Conservation (phyloP, 1,140 invertebrate species). For the Zeugodacus cucurbitae region DNA sequence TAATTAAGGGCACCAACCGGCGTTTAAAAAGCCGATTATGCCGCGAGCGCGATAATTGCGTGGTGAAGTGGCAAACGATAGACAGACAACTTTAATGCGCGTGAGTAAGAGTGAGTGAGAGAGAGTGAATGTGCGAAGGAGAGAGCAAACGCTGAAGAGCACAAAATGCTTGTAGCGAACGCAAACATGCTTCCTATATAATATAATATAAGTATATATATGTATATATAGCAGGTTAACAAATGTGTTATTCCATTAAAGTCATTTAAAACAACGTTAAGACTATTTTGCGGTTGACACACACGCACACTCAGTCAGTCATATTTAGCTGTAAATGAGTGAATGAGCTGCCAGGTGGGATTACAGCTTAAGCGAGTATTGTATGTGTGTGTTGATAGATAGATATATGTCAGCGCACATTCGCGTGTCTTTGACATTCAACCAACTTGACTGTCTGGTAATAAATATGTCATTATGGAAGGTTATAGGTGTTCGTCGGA, state of each 20-base stretch:
- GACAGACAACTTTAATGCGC: background rate
- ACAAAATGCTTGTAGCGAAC: background rate
- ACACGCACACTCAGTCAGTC: background rate
- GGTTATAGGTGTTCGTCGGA: background rate
- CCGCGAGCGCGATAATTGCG: constrained; percentile 12
- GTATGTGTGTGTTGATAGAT: background rate
- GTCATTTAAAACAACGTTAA: constrained; percentile 9
- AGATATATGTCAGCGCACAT: background rate
- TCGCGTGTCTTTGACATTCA: background rate
- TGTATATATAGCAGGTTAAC: background rate
- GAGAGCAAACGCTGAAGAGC: background rate
- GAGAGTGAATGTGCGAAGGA: background rate
- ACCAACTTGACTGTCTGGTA: background rate
- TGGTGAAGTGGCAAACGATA: background rate
- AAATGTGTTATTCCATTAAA: background rate
- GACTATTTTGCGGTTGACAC: constrained; percentile 12
- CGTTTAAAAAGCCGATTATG: background rate
- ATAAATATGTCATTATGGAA: constrained; percentile 2
- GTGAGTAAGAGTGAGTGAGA: background rate
- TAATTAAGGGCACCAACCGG: background rate
- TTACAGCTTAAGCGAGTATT: background rate
- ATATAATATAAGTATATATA: too few species aligned
- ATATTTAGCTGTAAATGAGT: background rate
- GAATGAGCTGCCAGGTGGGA: background rate
- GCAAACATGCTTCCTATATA: too few species aligned